These are phyloP conservation scores for Neoseiulus cucumeris DNA, from an alignment of 1,140 invertebrate species.

Conservation along the genomic window DNA sequence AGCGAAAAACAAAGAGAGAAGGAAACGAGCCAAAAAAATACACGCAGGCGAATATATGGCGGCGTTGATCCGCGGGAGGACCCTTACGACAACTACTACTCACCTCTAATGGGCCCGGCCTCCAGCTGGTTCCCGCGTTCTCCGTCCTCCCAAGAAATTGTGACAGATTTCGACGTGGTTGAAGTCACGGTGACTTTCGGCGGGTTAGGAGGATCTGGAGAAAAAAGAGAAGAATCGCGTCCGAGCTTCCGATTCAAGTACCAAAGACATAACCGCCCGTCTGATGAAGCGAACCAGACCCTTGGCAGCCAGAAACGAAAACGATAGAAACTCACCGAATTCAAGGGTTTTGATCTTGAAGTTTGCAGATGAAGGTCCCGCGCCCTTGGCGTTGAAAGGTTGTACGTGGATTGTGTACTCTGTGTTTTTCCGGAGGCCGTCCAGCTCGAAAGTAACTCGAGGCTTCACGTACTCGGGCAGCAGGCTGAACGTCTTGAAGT, in stretches of 20 bases:
- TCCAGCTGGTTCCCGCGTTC: background rate
- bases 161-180: conserved; percentile 18
- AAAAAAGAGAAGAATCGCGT: background rate
- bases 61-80: too few relatives aligned
- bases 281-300: too few relatives aligned
- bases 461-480: conserved; percentile 2
- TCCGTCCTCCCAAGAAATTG: conserved; percentile 16
- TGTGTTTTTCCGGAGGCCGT: conserved; percentile 30
- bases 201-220: conserved; percentile 19
- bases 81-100: background rate
- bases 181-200: conserved; percentile 18
- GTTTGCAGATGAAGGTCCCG: conserved; percentile 51
- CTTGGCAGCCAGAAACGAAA: too few relatives aligned
- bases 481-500: conserved; percentile 8
- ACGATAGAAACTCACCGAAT: conserved; percentile 46
- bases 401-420: conserved; percentile 65
- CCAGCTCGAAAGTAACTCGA: conserved; percentile 2
- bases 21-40: too few relatives aligned
- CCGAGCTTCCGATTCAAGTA: background rate
- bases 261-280: too few relatives aligned
- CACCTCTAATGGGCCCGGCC: conserved; percentile 1
- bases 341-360: conserved; percentile 51
- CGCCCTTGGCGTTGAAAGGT: conserved; percentile 29
- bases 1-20: too few relatives aligned
- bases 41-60: too few relatives aligned